A percentile compares a stretch with the other conserved stretches of the same genome.
Conservation (phyloP, 2,888 invertebrate species). For the Drosophila kuntzei region DNA sequence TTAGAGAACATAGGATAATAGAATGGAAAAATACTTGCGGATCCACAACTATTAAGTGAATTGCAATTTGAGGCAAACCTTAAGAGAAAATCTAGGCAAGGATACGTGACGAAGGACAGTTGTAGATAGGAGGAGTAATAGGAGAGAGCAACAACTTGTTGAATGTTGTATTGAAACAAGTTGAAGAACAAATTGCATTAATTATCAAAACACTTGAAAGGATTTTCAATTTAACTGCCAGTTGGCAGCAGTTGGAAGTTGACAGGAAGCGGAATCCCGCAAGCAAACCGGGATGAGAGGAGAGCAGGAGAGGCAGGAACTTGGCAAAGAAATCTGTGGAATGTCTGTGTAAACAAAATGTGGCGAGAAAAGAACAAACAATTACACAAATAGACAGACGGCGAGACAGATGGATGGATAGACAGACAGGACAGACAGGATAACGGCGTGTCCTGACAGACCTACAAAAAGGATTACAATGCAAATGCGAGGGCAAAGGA, state of each 20-base stretch:
- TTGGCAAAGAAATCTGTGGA: slow-evolving; percentile 52
- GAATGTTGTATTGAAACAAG: slow-evolving; percentile 22
- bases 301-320: slow-evolving; percentile 7
- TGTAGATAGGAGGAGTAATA: background rate
- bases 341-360: slow-evolving; percentile 66
- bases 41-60: background rate
- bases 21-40: background rate
- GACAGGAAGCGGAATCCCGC: slow-evolving; percentile 30
- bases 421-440: slow-evolving; percentile 7
- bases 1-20: background rate
- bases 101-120: background rate
- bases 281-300: slow-evolving; percentile 27
- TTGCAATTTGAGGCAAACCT: background rate
- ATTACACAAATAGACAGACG: slow-evolving; percentile 6
- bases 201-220: slow-evolving; percentile 73
- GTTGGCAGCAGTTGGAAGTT: slow-evolving; percentile 20
- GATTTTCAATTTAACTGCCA: slow-evolving; percentile 57
- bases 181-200: slow-evolving; percentile 72
- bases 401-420: background rate
- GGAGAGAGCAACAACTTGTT: slow-evolving; percentile 46
- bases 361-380: slow-evolving; percentile 22
- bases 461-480: slow-evolving; percentile 72
- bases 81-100: background rate
- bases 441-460: slow-evolving; percentile 37
- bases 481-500: slow-evolving; percentile 63